A percentile compares a stretch with the other conserved stretches of the same genome.
These are phyloP conservation scores for Numenius arquata DNA, from an alignment of 2,113 vertebrate species.

Conservation along the genomic window DNA sequence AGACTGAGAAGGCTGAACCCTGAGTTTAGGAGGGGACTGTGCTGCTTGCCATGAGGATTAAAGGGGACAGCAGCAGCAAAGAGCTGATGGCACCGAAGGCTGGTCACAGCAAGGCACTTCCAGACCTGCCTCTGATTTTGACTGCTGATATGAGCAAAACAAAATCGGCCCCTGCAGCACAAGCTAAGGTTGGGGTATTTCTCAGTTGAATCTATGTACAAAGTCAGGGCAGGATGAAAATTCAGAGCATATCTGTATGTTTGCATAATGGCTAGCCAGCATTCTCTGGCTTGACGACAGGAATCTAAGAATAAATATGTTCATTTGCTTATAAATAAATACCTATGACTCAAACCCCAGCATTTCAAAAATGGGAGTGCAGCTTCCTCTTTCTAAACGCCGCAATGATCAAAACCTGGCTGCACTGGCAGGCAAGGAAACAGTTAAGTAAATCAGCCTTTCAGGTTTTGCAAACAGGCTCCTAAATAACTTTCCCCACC, in stretches of 20 bases:
- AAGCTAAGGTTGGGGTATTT: neutral
- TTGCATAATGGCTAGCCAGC: neutral
- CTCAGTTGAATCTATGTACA: neutral
- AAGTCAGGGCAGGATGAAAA: constrained; percentile 9
- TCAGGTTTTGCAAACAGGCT: neutral
- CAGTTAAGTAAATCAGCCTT: constrained; percentile 6
- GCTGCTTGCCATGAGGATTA: neutral
- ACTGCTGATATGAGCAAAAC: neutral
- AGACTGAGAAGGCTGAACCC: neutral
- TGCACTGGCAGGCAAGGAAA: neutral
- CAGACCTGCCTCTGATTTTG: neutral
- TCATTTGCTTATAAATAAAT: constrained; percentile 33
- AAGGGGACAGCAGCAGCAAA: neutral
- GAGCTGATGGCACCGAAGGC: neutral
- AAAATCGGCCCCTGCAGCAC: neutral
- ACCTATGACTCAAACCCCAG: neutral
- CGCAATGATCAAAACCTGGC: neutral
- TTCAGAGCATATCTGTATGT: constrained; percentile 1
- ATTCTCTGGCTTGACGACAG: constrained; percentile 7
- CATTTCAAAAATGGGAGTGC: neutral
- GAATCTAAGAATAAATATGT: constrained; percentile 31
- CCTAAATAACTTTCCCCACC: constrained; percentile 49
- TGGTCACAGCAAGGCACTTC: neutral
- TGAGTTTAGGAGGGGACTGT: neutral
- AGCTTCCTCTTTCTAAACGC: neutral